Conservation (phyloP, 2,797 vertebrate genomes). For the Chloroceryle inda region DNA sequence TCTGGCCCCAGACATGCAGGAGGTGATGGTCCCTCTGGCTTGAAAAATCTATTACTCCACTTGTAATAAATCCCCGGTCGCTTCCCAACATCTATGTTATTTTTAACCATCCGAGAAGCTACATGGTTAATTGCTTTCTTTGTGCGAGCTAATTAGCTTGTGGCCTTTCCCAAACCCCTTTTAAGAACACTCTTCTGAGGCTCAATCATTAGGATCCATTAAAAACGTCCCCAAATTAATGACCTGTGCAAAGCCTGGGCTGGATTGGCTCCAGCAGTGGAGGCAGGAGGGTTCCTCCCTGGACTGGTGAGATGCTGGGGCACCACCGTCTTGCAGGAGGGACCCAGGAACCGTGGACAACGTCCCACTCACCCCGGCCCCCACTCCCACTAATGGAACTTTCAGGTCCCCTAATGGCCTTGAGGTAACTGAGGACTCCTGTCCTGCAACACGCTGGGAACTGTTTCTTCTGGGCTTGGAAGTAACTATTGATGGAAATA, state of each 20-base stretch:
- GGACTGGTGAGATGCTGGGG: background rate
- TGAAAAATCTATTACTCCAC: background rate
- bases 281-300: background rate
- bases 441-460: background rate
- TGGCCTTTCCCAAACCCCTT: constrained; percentile 38
- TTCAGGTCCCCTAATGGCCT: background rate
- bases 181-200: constrained; percentile 46
- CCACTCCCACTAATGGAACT: background rate
- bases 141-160: constrained; percentile 48
- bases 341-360: accelerated
- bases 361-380: background rate
- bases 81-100: constrained; percentile 4
- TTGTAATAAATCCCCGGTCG: background rate
- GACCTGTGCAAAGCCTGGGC: constrained; percentile 38
- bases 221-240: constrained; percentile 59
- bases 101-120: constrained; percentile 20
- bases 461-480: constrained; percentile 35
- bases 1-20: background rate
- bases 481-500: constrained; percentile 71
- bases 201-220: constrained; percentile 62
- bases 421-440: background rate
- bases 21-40: background rate
- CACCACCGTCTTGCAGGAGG: background rate
- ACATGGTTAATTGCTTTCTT: constrained; percentile 60
- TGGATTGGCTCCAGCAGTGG: background rate